These are phyloP conservation scores for Cyclina sinensis DNA, from an alignment of 1,140 invertebrate species.

Conservation along the genomic window DNA sequence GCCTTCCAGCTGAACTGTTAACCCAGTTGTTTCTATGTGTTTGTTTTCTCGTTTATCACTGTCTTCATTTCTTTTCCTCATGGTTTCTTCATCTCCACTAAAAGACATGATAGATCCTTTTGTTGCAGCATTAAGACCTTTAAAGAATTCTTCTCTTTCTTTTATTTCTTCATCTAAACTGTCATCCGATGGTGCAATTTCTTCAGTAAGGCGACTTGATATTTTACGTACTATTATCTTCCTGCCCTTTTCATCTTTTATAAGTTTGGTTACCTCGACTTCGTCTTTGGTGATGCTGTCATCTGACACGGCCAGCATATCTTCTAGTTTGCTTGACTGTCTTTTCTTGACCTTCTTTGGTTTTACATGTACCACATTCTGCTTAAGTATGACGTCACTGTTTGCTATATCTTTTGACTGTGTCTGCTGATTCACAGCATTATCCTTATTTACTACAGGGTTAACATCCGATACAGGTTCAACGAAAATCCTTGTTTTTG, in stretches of 20 bases:
- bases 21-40: not conserved
- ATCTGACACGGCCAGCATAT: conserved; percentile 50
- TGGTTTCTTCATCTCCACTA: not conserved
- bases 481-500: not conserved
- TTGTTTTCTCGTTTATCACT: not conserved
- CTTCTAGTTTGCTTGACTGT: conserved; percentile 45
- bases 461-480: not conserved
- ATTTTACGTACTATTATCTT: conserved; percentile 42
- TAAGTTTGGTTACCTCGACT: conserved; percentile 32
- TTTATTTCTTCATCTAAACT: conserved; percentile 43
- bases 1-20: not conserved
- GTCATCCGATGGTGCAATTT: conserved; percentile 37
- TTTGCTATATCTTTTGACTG: not conserved
- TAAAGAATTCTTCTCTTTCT: conserved; percentile 28
- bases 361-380: not conserved
- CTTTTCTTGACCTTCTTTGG: not conserved
- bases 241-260: conserved; percentile 46
- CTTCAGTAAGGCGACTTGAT: conserved; percentile 31
- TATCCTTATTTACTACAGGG: not conserved
- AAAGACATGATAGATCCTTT: not conserved
- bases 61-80: not conserved
- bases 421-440: not conserved
- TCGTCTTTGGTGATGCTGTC: conserved; percentile 61
- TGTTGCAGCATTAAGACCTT: conserved; percentile 18
- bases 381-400: not conserved